phyloP scores from a whole-genome alignment of 35 echinoderm and acorn worm species.

The Ophioderma brevispina region DNA sequence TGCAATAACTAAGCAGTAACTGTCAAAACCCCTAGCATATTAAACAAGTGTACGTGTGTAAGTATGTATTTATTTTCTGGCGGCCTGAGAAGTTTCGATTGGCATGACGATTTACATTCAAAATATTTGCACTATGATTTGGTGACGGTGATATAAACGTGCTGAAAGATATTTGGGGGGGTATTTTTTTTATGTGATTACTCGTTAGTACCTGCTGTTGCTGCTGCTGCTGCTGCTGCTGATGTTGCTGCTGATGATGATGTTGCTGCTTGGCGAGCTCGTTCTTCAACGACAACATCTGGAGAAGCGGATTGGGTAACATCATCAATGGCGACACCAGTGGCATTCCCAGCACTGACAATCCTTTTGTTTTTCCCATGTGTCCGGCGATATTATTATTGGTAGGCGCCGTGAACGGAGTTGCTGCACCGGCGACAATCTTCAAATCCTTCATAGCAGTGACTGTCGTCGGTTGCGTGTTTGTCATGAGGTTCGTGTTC shows the following conservation, averaged over 20 bases:
- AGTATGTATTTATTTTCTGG: too few species aligned
- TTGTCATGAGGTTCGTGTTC: background rate
- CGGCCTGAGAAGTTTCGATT: too few species aligned
- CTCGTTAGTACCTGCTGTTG: too few species aligned
- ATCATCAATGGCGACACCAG: constrained; percentile 55
- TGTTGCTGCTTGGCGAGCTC: constrained; percentile 45
- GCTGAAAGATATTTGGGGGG: too few species aligned
- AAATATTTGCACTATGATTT: too few species aligned
- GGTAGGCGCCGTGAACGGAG: background rate
- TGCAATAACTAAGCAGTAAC: too few species aligned
- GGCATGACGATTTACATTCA: too few species aligned
- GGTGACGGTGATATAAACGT: too few species aligned
- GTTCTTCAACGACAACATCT: constrained; percentile 65
- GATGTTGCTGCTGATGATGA: background rate
- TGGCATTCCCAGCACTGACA: constrained; percentile 16
- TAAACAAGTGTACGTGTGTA: too few species aligned
- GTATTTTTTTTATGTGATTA: too few species aligned
- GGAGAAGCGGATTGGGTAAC: constrained; percentile 45
- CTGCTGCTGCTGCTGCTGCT: background rate
- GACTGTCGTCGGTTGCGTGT: background rate
- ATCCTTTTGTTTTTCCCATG: constrained; percentile 26
- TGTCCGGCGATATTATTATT: constrained; percentile 8
- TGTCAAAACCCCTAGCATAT: too few species aligned
- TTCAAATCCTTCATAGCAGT: constrained; percentile 32
- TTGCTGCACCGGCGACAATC: background rate